A percentile compares a stretch with the other conserved stretches of the same genome.
phyloP scores from a whole-genome alignment of 2,797 vertebrate genomes.

The Hapalemur alaotrensis region DNA sequence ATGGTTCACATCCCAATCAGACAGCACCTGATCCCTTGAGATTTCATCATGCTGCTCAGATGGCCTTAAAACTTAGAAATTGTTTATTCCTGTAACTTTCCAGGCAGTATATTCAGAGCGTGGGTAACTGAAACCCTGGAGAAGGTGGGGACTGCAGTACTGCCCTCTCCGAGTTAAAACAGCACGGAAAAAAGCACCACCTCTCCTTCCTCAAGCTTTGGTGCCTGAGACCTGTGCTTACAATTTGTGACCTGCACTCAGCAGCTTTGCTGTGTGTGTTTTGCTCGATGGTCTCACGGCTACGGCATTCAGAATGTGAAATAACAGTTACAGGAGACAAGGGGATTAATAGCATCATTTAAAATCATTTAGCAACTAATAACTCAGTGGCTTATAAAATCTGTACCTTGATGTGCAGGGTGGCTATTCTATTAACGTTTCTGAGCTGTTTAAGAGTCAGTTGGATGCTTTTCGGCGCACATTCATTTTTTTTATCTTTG shows the following conservation, averaged over 20 bases:
- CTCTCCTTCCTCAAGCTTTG: neutral
- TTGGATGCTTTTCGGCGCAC: neutral
- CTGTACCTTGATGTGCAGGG: neutral
- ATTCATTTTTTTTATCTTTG: conserved; percentile 45
- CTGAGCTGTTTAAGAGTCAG: conserved; percentile 7
- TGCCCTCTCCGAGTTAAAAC: neutral
- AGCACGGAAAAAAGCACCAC: neutral
- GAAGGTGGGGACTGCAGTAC: neutral
- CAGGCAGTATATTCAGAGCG: neutral
- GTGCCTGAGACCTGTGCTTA: neutral
- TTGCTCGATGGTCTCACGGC: neutral
- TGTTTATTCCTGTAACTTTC: neutral
- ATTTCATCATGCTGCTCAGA: neutral
- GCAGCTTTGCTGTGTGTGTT: neutral
- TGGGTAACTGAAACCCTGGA: neutral
- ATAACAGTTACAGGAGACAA: conserved; percentile 40
- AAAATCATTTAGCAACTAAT: conserved; percentile 58
- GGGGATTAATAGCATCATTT: conserved; percentile 62
- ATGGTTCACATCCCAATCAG: neutral
- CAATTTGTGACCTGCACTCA: neutral
- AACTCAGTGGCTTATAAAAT: neutral
- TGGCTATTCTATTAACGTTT: neutral
- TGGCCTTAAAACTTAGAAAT: neutral
- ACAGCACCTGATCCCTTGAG: neutral
- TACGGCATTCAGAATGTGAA: conserved; percentile 18